These are phyloP conservation scores for Cylas formicarius DNA, from an alignment of 1,140 invertebrate genomes.

Conservation along the genomic window DNA sequence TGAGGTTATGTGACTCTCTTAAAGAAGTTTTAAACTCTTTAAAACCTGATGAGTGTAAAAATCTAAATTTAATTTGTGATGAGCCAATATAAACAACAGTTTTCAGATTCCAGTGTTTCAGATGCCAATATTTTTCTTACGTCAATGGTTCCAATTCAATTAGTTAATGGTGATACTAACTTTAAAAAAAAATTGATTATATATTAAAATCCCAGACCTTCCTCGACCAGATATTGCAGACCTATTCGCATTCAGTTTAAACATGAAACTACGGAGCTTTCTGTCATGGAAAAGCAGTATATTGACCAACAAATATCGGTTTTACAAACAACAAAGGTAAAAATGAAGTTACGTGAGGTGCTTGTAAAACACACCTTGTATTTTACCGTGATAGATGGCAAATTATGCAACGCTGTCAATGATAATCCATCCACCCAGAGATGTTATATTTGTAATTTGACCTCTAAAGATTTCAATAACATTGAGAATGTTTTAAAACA, in stretches of 20 bases:
- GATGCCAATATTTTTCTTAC: slow-evolving; percentile 23
- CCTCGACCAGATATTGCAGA: slow-evolving; percentile 19
- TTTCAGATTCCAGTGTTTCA: slow-evolving; percentile 3
- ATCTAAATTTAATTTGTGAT: too few relatives aligned
- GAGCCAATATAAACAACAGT: slow-evolving; percentile 22
- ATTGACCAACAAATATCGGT: slow-evolving; percentile 17
- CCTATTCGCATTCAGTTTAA: slow-evolving; percentile 26
- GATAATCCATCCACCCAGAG: slow-evolving; percentile 23
- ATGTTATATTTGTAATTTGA: slow-evolving; percentile 28
- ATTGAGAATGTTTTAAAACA: slow-evolving; percentile 3
- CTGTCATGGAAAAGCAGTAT: slow-evolving; percentile 16
- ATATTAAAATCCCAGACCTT: slow-evolving; percentile 26
- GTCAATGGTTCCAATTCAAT: slow-evolving; percentile 18
- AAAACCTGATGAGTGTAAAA: too few relatives aligned
- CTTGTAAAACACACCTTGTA: slow-evolving; percentile 20
- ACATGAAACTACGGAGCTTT: slow-evolving; percentile 23
- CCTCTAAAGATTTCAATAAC: slow-evolving; percentile 29
- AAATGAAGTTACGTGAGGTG: slow-evolving; percentile 5
- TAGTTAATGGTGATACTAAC: slow-evolving; percentile 1
- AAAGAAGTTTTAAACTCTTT: too few relatives aligned
- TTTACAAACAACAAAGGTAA: slow-evolving; percentile 2
- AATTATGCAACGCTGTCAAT: slow-evolving; percentile 33
- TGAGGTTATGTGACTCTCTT: too few relatives aligned
- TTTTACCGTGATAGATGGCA: slow-evolving; percentile 36
- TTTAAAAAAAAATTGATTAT: slow-evolving; percentile 13